phyloP scores from a whole-genome alignment of 2,888 invertebrate genomes.

The Galeruca laticollis region DNA sequence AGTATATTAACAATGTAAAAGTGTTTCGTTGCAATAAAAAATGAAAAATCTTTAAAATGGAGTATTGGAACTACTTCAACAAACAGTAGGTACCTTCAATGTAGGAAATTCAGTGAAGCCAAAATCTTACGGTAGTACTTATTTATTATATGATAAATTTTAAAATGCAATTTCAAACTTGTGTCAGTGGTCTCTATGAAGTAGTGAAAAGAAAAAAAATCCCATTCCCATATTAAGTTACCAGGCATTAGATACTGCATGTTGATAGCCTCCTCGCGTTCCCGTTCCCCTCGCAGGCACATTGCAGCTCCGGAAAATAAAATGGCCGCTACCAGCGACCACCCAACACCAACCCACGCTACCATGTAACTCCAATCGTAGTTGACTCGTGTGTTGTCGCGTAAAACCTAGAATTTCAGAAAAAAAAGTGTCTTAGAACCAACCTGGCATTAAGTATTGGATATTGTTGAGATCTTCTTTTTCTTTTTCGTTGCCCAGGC shows the following conservation, averaged over 20 bases:
- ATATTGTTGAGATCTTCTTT: slow-evolving; percentile 82
- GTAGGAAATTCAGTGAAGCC: too few relatives aligned
- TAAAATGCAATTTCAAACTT: not conserved
- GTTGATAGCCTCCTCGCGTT: slow-evolving; percentile 95
- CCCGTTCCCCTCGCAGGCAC: slow-evolving; percentile 93
- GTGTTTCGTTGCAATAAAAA: too few relatives aligned
- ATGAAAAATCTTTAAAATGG: too few relatives aligned
- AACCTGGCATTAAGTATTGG: slow-evolving; percentile 92
- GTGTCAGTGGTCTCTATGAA: not conserved
- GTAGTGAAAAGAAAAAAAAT: not conserved
- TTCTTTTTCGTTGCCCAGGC: slow-evolving; percentile 81
- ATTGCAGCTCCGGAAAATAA: slow-evolving; percentile 94
- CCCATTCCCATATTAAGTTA: slow-evolving; percentile 65
- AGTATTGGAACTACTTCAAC: too few relatives aligned
- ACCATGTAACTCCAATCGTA: slow-evolving; percentile 98
- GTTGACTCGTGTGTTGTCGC: slow-evolving; percentile 85
- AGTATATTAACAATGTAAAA: too few relatives aligned
- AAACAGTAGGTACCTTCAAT: too few relatives aligned
- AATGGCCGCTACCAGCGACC: slow-evolving; percentile 91
- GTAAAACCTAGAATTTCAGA: slow-evolving; percentile 76
- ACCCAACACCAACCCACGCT: slow-evolving; percentile 96
- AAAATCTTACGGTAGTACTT: too few relatives aligned
- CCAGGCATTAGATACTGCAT: slow-evolving; percentile 98
- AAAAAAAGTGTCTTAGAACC: slow-evolving; percentile 44
- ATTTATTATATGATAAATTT: not conserved